Evolutionary conservation across 2,888 invertebrate genomes (phyloP).

Genomic region (Plemyria rubiginata): DNA sequence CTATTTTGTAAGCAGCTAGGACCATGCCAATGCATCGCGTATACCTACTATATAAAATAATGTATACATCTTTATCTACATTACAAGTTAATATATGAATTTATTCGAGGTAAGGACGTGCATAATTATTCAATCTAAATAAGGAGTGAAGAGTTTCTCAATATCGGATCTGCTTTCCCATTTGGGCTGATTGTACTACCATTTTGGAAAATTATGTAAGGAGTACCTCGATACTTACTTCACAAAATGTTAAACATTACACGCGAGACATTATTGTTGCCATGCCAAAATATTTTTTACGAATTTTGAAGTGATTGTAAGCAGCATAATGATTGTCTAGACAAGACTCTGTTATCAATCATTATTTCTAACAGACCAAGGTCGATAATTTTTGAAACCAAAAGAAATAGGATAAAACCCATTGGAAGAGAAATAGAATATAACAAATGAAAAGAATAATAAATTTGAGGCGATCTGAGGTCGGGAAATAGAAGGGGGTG

Average conservation of each 20-base stretch:
- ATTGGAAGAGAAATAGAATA: too few species aligned
- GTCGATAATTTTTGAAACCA: too few species aligned
- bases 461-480: too few species aligned
- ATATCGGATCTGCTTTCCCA: slow-evolving; percentile 36
- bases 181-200: slow-evolving; percentile 34
- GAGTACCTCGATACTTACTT: slow-evolving; percentile 16
- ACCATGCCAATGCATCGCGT: background rate
- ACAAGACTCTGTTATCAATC: too few species aligned
- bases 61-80: slow-evolving; percentile 2
- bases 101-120: slow-evolving; percentile 34
- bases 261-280: slow-evolving; percentile 14
- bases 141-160: slow-evolving; percentile 39
- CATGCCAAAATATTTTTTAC: slow-evolving; percentile 3
- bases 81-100: slow-evolving; percentile 44
- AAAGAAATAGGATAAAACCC: too few species aligned
- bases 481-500: too few species aligned
- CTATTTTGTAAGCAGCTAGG: too few species aligned
- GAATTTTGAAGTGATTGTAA: background rate
- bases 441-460: too few species aligned
- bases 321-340: too few species aligned
- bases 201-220: slow-evolving; percentile 41
- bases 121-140: slow-evolving; percentile 37
- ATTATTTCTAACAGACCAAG: too few species aligned
- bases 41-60: slow-evolving; percentile 11
- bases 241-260: background rate